These are phyloP conservation scores for Cherax quadricarinatus DNA, from an alignment of 1,140 invertebrate genomes.

Conservation along the genomic window DNA sequence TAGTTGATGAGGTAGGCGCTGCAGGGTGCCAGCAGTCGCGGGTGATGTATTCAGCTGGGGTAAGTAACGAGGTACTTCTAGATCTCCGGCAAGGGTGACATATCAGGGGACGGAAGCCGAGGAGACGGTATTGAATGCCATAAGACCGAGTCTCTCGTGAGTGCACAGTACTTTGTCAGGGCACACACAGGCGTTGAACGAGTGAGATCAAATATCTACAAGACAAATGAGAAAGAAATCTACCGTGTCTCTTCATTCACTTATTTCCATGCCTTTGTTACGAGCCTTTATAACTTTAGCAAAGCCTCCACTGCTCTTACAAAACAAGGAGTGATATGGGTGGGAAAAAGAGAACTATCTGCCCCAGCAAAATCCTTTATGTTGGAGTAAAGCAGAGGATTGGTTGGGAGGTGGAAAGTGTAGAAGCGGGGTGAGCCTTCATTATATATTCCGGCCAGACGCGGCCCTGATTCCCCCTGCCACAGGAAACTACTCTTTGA, in stretches of 20 bases:
- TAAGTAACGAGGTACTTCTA: neutral
- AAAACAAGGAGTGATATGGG: too few species aligned
- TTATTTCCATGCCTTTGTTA: too few species aligned
- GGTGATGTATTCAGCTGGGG: neutral
- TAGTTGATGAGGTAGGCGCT: neutral
- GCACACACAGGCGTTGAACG: neutral
- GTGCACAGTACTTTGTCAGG: neutral
- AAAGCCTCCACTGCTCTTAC: too few species aligned
- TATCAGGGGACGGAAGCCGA: neutral
- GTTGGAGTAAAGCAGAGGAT: conserved; percentile 10
- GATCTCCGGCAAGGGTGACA: neutral
- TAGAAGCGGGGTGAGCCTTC: conserved; percentile 31
- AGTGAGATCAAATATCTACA: neutral
- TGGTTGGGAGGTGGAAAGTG: conserved; percentile 12
- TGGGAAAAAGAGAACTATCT: neutral
- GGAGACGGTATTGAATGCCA: neutral
- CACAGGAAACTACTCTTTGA: conserved; percentile 62
- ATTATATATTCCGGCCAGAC: conserved; percentile 59
- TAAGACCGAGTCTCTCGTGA: neutral
- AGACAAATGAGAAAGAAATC: neutral
- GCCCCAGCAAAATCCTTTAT: neutral
- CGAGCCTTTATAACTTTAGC: too few species aligned
- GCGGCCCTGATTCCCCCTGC: conserved; percentile 56
- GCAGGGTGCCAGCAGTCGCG: too few species aligned
- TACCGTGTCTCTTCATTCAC: too few species aligned